phyloP scores from a whole-genome alignment of 2,888 invertebrate species.

The Cataglyphis livida region DNA sequence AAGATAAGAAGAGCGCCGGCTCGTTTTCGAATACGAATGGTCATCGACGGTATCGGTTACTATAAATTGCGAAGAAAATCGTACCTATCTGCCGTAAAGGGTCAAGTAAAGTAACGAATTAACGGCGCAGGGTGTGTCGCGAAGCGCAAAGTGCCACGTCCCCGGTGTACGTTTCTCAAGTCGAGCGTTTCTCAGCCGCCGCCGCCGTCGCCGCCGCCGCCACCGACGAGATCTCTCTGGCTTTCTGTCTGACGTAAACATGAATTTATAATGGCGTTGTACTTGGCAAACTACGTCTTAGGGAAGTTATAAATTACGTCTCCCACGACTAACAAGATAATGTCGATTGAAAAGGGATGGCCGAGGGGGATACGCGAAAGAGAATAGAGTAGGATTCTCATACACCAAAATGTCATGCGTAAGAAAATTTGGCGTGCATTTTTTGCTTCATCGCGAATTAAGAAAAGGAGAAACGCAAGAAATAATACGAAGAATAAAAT shows the following conservation, averaged over 20 bases:
- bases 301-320: constrained; percentile 72
- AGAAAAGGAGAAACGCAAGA: background rate
- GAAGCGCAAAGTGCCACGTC: constrained; percentile 75
- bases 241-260: constrained; percentile 60
- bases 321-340: constrained; percentile 58
- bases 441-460: background rate
- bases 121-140: constrained; percentile 77
- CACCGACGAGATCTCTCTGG: constrained; percentile 42
- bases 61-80: constrained; percentile 75
- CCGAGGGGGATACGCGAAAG: constrained; percentile 1
- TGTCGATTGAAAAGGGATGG: constrained; percentile 11
- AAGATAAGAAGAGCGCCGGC: constrained; percentile 65
- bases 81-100: constrained; percentile 75
- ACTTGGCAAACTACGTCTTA: constrained; percentile 72
- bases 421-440: background rate
- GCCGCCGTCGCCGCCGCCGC: background rate
- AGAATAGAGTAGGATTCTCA: constrained; percentile 7
- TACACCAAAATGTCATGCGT: background rate
- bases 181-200: constrained; percentile 24
- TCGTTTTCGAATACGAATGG: constrained; percentile 77
- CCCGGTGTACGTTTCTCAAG: constrained; percentile 61
- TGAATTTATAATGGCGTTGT: constrained; percentile 75
- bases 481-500: background rate
- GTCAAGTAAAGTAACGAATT: constrained; percentile 78
- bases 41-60: constrained; percentile 76